These are phyloP conservation scores for Eupithecia insigniata DNA, from an alignment of 2,888 invertebrate species.

Conservation along the genomic window DNA sequence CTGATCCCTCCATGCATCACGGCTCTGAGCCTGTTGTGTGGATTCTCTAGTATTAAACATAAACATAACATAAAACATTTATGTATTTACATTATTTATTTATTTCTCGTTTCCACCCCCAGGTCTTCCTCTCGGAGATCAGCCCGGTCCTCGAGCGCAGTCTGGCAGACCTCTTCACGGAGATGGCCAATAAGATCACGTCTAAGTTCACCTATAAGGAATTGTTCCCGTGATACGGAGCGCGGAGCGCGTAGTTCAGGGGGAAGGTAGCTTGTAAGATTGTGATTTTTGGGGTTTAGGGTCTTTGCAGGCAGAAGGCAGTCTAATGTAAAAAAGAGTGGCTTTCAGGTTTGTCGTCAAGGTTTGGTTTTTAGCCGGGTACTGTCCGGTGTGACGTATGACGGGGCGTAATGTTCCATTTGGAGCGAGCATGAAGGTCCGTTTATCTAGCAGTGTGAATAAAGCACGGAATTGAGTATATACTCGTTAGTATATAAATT, in stretches of 20 bases:
- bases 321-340: not conserved
- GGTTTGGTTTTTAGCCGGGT: not conserved
- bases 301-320: not conserved
- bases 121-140: conserved; percentile 86
- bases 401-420: too few species aligned
- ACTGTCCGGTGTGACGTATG: too few species aligned
- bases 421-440: too few species aligned
- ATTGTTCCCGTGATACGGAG: conserved; percentile 82
- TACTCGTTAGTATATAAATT: too few species aligned
- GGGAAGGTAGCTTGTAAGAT: not conserved
- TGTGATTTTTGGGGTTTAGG: not conserved
- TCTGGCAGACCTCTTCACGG: conserved; percentile 86
- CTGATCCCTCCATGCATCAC: too few species aligned
- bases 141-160: conserved; percentile 86
- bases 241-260: not conserved
- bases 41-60: not conserved
- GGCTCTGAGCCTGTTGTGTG: too few species aligned
- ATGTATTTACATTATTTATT: too few species aligned
- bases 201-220: conserved; percentile 88
- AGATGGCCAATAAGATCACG: conserved; percentile 88
- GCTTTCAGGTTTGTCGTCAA: not conserved
- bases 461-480: too few species aligned
- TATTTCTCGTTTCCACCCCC: not conserved
- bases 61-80: too few species aligned
- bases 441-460: too few species aligned